Evolutionary conservation across 2,888 invertebrate species (phyloP).

Genomic region (Dicyrtoma fusca): DNA sequence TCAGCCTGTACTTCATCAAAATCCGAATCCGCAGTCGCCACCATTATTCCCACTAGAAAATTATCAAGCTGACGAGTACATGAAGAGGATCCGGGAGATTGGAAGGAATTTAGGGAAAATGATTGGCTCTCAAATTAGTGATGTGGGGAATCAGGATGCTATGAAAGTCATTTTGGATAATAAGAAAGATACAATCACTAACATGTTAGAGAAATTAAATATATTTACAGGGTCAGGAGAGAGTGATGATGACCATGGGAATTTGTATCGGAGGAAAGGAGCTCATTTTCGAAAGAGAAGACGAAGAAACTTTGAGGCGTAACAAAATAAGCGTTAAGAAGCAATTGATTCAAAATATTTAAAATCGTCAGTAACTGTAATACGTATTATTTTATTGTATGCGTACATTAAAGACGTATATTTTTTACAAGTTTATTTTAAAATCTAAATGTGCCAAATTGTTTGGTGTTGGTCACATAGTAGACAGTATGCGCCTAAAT

Average conservation of each 20-base stretch:
- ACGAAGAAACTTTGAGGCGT: neutral
- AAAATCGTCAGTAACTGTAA: too few relatives aligned
- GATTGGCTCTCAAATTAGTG: conserved; percentile 24
- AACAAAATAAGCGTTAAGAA: too few relatives aligned
- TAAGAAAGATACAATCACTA: conserved; percentile 46
- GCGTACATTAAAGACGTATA: too few relatives aligned
- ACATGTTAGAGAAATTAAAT: conserved; percentile 42
- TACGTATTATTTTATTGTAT: too few relatives aligned
- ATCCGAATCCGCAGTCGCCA: neutral
- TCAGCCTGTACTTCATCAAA: neutral
- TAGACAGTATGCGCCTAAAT: too few relatives aligned
- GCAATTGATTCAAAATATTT: too few relatives aligned
- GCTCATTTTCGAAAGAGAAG: conserved; percentile 11
- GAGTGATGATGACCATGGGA: neutral
- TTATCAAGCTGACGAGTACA: conserved; percentile 17
- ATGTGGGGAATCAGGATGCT: conserved; percentile 34
- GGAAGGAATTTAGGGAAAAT: conserved; percentile 11
- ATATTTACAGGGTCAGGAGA: neutral
- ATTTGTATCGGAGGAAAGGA: neutral
- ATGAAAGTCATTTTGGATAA: conserved; percentile 46
- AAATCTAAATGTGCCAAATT: too few relatives aligned
- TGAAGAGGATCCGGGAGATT: conserved; percentile 22
- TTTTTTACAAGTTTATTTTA: too few relatives aligned
- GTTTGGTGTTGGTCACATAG: too few relatives aligned
- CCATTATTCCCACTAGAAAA: neutral